phyloP scores from a whole-genome alignment of 1,140 invertebrate species.

The Babylonia areolata region DNA sequence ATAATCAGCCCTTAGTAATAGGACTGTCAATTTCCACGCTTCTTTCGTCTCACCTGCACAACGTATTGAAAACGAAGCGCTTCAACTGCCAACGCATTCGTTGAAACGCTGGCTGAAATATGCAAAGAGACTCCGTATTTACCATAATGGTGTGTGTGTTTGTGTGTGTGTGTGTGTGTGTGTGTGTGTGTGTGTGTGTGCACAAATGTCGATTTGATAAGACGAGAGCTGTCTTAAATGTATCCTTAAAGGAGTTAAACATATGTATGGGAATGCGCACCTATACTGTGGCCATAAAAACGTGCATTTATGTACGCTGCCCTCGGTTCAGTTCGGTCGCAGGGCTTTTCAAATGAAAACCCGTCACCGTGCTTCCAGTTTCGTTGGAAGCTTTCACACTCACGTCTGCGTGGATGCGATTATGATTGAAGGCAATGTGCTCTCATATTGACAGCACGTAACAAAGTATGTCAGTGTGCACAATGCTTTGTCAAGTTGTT shows the following conservation, averaged over 20 bases:
- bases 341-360: not conserved
- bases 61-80: not conserved
- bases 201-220: not conserved
- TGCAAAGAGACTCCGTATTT: not conserved
- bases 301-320: not conserved
- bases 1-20: not conserved
- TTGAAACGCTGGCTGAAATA: not conserved
- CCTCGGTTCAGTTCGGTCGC: no score
- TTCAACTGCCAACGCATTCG: not conserved
- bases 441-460: not conserved
- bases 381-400: no score
- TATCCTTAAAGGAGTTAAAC: not conserved
- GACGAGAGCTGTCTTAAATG: not conserved
- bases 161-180: conserved; percentile 11
- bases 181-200: conserved; percentile 4
- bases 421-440: not conserved
- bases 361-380: no score
- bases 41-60: not conserved
- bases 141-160: not conserved
- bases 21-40: conserved; percentile 6
- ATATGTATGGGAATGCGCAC: not conserved
- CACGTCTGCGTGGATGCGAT: no score
- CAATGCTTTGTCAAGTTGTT: no score
- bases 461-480: no score
- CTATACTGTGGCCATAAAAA: not conserved